Base-by-base conservation (phyloP, 2,888 invertebrate species). In the Nycteola revayana region DNA sequence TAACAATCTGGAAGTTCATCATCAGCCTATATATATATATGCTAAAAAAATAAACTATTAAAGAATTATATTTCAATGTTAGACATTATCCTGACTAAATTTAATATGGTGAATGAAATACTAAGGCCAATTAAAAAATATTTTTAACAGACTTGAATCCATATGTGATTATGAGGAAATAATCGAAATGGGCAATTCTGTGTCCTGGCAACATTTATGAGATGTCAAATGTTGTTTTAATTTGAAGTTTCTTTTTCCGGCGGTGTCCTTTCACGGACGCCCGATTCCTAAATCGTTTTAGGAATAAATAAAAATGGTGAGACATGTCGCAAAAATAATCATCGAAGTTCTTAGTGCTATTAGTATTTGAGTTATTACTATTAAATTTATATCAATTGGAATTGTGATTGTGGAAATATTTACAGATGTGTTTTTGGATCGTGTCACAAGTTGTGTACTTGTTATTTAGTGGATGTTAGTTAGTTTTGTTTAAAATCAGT, bases 221-320 rank as follows among this genome's bases (percentile, higher is more conserved):
- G 10, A 26, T 32, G 44, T 44, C 43, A 41, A n/a, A 30, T 41
- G 28, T 36, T 42, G 28, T 34, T 10, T 31, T 9, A 17, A 2
- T 52, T 53, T 60, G 62, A 54, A 56, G 43, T 45, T 47, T 66
- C 60, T 65, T 70, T 75, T 76, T 68, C 56, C 53, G 55, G 70
- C 51, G 65, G 75, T 65, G 61, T 68, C 61, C 60, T 48, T 54
- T 48, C 34, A 55, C 28, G 62, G 60, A 60, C 44, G 56, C 65
- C 60, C 39, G 50, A 47, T 43, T 57, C 39, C 42, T 46, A 52
- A 45, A 36, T 40, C 25, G 8, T 18, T 42, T 56, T 49, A 44
- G 39, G 37, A 51, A 51, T 59, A 35, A 52, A 37, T 41, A 28
- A 60, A 68, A 62, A 78, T 78, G 77, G 77, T 78, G 66, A 76